phyloP scores from a whole-genome alignment of 2,797 vertebrate genomes.

The Danio choprae region DNA sequence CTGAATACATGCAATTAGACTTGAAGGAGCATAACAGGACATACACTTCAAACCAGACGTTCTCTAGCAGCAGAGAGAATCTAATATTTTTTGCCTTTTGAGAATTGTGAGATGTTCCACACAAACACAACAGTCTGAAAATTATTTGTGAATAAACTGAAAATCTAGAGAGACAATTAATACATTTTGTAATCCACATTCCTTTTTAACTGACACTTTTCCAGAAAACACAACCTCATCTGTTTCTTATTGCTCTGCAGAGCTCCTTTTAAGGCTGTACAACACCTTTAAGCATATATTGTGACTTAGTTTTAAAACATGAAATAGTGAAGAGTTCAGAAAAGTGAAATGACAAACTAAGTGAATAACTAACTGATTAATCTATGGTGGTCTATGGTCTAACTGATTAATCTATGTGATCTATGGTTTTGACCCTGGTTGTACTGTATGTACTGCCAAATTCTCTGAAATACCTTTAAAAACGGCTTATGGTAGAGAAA shows the following conservation, averaged over 20 bases:
- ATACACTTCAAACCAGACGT: constrained; percentile 5
- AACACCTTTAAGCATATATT: not conserved
- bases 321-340: no score
- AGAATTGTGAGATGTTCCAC: constrained; percentile 9
- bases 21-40: constrained; percentile 23
- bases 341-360: no score
- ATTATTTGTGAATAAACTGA: constrained; percentile 32
- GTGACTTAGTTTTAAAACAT: no score
- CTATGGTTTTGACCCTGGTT: no score
- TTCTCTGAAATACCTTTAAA: no score
- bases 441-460: no score
- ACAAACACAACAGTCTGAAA: not conserved
- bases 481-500: no score
- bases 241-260: not conserved
- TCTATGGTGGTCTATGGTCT: no score
- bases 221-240: constrained; percentile 16
- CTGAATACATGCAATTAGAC: constrained; percentile 41
- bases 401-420: no score
- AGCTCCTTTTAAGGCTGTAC: not conserved
- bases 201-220: constrained; percentile 20
- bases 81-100: constrained; percentile 24
- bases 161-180: constrained; percentile 34
- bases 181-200: constrained; percentile 33
- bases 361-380: no score
- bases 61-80: constrained; percentile 3